phyloP scores from a whole-genome alignment of 30 jellyfish, hydroid and myxozoan genomes.

The Chironex yamaguchii region DNA sequence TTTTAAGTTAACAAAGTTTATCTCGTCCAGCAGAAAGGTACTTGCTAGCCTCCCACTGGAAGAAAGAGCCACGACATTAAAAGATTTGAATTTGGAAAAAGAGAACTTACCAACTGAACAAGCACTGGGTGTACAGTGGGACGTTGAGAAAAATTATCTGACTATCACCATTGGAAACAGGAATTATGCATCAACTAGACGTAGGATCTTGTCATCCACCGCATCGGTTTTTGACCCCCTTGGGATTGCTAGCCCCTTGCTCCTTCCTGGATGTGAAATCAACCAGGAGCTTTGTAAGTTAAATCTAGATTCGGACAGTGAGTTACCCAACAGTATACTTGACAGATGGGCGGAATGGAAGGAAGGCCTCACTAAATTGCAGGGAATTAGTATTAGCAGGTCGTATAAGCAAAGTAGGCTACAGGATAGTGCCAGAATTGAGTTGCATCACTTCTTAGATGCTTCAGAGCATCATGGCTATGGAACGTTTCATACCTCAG shows the following conservation, averaged over 20 bases:
- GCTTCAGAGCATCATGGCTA: not conserved
- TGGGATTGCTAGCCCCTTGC: not conserved
- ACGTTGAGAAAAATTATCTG: not conserved
- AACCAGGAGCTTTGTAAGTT: not conserved
- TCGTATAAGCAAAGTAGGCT: not conserved
- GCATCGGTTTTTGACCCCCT: not conserved
- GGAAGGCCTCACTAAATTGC: not conserved
- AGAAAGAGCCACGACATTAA: not conserved
- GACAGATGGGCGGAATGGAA: not conserved
- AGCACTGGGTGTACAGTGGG: not conserved
- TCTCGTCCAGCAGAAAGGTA: not conserved
- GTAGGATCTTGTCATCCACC: not conserved
- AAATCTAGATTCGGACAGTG: not conserved
- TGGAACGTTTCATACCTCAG: not conserved
- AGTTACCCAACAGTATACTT: not conserved
- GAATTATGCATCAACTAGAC: not conserved
- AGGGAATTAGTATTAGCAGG: not conserved
- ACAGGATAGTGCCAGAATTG: not conserved
- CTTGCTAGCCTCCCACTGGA: not conserved
- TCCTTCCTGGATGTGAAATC: not conserved
- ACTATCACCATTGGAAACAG: not conserved
- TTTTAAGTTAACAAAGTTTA: not conserved
- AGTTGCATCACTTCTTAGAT: not conserved
- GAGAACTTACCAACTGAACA: not conserved
- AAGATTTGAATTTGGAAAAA: not conserved